Evolutionary conservation across 2,797 vertebrate genomes (phyloP).

Genomic region (Garrulus glandarius): DNA sequence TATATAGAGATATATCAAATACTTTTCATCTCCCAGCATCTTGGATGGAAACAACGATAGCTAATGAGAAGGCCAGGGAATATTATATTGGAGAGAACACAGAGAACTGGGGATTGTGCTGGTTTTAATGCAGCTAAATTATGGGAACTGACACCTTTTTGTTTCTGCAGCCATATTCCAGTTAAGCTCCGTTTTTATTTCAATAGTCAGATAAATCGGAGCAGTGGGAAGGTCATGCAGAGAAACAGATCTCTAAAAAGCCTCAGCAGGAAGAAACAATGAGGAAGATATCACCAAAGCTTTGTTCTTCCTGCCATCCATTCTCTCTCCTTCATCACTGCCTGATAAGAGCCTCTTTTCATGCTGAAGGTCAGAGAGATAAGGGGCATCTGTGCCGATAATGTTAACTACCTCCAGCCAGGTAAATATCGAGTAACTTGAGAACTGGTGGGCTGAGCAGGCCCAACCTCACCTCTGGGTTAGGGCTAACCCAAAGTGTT

Average conservation of each 20-base stretch:
- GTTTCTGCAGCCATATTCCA: background rate
- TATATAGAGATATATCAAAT: background rate
- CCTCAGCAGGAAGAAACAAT: background rate
- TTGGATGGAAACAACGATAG: background rate
- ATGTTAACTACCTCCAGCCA: slow-evolving; percentile 8
- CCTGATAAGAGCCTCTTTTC: slow-evolving; percentile 13
- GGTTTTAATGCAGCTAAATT: background rate
- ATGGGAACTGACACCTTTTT: background rate
- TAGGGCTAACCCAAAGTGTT: background rate
- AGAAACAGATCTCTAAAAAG: background rate
- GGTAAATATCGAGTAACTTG: background rate
- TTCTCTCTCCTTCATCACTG: background rate
- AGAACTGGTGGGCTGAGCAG: background rate
- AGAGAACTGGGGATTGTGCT: background rate
- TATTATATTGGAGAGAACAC: background rate
- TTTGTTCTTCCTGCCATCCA: slow-evolving; percentile 7
- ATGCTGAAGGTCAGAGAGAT: slow-evolving; percentile 19
- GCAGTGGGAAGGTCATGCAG: slow-evolving; percentile 14
- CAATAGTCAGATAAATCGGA: slow-evolving; percentile 15
- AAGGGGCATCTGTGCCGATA: background rate
- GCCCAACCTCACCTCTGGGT: too few relatives aligned
- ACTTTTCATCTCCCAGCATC: slow-evolving; percentile 10
- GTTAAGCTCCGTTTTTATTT: slow-evolving; percentile 1
- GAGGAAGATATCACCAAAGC: background rate
- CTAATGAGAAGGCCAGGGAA: slow-evolving; percentile 46